Evolutionary conservation across 2,113 vertebrate genomes (phyloP).

Genomic region (Taxidea taxus): DNA sequence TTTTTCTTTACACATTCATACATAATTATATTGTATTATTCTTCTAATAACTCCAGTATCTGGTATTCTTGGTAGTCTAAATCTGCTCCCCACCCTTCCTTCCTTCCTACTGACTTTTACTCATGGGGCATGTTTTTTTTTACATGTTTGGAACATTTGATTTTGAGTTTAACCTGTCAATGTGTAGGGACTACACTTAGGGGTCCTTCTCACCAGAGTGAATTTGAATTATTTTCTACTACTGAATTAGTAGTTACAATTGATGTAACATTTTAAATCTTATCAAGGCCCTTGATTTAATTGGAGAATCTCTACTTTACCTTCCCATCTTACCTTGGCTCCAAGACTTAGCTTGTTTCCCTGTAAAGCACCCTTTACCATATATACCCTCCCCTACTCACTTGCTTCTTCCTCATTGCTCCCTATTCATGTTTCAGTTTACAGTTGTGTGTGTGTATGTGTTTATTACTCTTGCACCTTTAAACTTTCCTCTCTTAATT

Average conservation of each 20-base stretch:
- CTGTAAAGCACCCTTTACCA: not conserved
- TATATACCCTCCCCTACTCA: not conserved
- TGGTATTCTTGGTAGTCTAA: not conserved
- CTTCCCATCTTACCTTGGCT: not conserved
- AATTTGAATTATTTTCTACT: not conserved
- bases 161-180: not conserved
- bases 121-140: not conserved
- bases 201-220: not conserved
- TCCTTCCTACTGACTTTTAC: not conserved
- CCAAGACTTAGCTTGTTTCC: not conserved
- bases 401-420: not conserved
- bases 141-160: not conserved
- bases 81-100: not conserved
- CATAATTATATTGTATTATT: not conserved
- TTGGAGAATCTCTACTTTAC: not conserved
- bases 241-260: not conserved
- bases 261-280: not conserved
- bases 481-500: not conserved
- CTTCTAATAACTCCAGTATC: not conserved
- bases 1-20: not conserved
- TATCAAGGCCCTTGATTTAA: not conserved
- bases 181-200: not conserved
- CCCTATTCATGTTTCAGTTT: not conserved
- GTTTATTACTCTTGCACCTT: not conserved
- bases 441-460: not conserved